Percentiles rank a stretch among this genome's conserved stretches.
These are phyloP conservation scores for Xerus rutilus DNA, from an alignment of 2,797 vertebrate genomes.

Conservation along the genomic window DNA sequence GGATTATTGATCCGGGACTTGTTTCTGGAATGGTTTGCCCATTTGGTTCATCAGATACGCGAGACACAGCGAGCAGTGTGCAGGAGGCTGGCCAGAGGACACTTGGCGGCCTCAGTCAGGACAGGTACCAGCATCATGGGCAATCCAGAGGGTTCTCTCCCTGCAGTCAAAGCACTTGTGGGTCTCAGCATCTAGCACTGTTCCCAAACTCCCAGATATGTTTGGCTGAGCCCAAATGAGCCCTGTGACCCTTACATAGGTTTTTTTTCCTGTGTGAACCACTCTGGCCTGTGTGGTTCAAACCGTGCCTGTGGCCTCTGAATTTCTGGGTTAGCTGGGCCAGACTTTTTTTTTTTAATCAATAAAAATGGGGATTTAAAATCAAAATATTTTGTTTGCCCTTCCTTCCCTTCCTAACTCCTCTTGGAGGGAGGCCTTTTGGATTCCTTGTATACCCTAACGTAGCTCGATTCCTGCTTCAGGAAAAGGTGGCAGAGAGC, in stretches of 20 bases:
- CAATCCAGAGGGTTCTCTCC: not conserved
- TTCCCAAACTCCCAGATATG: not conserved
- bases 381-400: not conserved
- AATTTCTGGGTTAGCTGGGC: not conserved
- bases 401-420: not conserved
- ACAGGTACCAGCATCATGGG: too few relatives aligned
- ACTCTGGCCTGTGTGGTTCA: not conserved
- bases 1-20: not conserved
- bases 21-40: not conserved
- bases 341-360: not conserved
- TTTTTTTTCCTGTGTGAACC: not conserved
- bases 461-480: not conserved
- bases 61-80: not conserved
- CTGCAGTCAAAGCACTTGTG: not conserved
- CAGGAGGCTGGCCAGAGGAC: not conserved
- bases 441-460: not conserved
- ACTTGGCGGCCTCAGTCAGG: not conserved
- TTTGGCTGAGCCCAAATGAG: not conserved
- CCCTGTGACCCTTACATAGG: not conserved
- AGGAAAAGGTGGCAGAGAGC: not conserved
- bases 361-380: slow-evolving; percentile 37
- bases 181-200: not conserved
- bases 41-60: not conserved
- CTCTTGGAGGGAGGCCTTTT: not conserved
- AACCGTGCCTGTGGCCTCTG: not conserved